Conservation (phyloP, 1,140 invertebrate species). For the Coptotermes formosanus region DNA sequence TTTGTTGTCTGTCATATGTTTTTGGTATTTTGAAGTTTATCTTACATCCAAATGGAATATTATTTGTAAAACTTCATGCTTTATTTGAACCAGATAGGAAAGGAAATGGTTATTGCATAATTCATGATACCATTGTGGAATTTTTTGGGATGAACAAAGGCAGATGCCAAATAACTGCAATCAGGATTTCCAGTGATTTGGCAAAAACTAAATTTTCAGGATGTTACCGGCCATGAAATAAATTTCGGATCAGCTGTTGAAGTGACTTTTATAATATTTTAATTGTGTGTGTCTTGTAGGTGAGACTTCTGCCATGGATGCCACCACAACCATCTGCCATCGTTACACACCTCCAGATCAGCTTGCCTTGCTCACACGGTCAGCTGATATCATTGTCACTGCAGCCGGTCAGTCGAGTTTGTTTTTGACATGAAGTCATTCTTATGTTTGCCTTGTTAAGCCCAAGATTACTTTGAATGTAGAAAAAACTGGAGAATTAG, state of each 20-base stretch:
- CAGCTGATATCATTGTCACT: constrained; percentile 80
- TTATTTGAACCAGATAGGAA: too few species aligned
- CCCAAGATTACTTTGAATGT: background rate
- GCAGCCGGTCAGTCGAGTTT: constrained; percentile 60
- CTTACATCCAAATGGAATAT: background rate
- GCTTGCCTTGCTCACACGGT: constrained; percentile 62
- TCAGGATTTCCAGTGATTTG: too few species aligned
- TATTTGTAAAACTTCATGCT: too few species aligned
- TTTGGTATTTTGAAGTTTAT: constrained; percentile 19
- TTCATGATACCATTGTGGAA: background rate
- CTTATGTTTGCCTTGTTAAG: too few species aligned
- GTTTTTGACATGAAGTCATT: too few species aligned
- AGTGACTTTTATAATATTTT: background rate
- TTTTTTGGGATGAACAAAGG: too few species aligned
- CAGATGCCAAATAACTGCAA: too few species aligned
- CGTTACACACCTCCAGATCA: constrained; percentile 77
- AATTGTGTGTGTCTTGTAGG: constrained; percentile 41
- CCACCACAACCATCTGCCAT: constrained; percentile 86
- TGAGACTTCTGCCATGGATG: constrained; percentile 67
- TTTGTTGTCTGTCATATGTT: background rate
- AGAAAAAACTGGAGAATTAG: background rate
- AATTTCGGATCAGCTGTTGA: too few species aligned
- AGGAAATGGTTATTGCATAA: too few species aligned
- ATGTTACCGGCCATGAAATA: too few species aligned
- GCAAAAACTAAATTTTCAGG: too few species aligned